These are phyloP conservation scores for Sinosuthora webbiana DNA, from an alignment of 2,113 vertebrate species.

Conservation along the genomic window DNA sequence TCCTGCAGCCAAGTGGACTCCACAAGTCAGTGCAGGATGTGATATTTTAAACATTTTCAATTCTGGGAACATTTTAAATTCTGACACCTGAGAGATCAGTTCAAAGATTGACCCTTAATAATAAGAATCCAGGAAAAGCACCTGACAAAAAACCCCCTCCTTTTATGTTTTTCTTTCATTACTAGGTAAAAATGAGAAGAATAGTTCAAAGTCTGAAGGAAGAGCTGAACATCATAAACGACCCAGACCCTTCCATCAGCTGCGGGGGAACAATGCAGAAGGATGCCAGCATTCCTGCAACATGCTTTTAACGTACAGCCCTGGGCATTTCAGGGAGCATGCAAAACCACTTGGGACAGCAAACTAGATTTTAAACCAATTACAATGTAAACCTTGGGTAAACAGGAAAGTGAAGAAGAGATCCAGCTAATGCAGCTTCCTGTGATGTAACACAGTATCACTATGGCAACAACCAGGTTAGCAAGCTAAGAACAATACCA, in stretches of 20 bases:
- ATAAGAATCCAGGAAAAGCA: background rate
- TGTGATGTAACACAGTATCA: background rate
- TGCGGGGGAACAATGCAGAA: background rate
- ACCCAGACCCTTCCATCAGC: background rate
- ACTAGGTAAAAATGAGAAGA: slow-evolving; percentile 40
- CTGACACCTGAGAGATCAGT: background rate
- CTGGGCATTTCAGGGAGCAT: background rate
- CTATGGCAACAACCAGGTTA: background rate
- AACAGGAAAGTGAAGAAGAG: background rate
- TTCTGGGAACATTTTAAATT: background rate
- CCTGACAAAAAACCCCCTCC: background rate
- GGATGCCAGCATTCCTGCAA: background rate
- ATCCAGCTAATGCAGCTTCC: background rate
- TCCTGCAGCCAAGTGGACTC: background rate
- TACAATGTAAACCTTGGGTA: background rate
- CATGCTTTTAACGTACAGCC: background rate
- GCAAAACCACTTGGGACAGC: background rate
- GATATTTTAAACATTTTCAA: background rate
- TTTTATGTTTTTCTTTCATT: background rate
- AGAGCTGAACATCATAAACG: slow-evolving; percentile 15
- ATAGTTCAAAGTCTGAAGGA: slow-evolving; percentile 44
- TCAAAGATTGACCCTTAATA: background rate
- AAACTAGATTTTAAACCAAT: background rate
- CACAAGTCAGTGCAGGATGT: background rate
- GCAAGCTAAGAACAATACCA: background rate